A percentile compares a stretch with the other conserved stretches of the same genome.
These are phyloP conservation scores for Drosophila bocqueti DNA, from an alignment of 1,140 invertebrate genomes.

Conservation along the genomic window DNA sequence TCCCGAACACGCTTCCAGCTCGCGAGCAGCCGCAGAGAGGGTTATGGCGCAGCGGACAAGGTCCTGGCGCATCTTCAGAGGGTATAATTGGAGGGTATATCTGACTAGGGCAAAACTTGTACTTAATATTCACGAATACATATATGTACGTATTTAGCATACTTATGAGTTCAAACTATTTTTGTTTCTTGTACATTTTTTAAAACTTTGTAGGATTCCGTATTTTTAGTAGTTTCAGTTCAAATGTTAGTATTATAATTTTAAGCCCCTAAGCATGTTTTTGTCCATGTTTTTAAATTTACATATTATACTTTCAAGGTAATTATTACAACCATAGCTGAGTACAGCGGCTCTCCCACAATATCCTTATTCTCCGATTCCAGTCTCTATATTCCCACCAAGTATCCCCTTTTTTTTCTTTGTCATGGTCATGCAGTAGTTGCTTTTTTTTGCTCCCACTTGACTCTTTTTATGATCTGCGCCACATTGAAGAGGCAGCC, in stretches of 20 bases:
- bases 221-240: no score
- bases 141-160: not conserved
- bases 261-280: no score
- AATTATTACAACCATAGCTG: not conserved
- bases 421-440: slow-evolving; percentile 64
- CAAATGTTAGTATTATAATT: not conserved
- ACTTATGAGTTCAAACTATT: no score
- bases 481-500: not conserved
- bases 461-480: slow-evolving; percentile 9
- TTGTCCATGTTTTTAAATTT: no score
- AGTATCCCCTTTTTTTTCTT: slow-evolving; percentile 7
- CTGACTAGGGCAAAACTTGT: not conserved
- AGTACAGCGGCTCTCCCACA: not conserved
- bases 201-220: no score
- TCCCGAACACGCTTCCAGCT: slow-evolving; percentile 72
- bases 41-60: slow-evolving; percentile 8
- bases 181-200: no score
- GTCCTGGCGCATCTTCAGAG: slow-evolving; percentile 2
- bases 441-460: not conserved
- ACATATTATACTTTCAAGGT: not conserved
- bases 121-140: not conserved
- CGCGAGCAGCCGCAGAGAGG: slow-evolving; percentile 41
- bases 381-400: not conserved
- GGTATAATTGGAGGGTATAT: slow-evolving; percentile 20
- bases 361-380: slow-evolving; percentile 2